These are phyloP conservation scores for Zapus hudsonius DNA, from an alignment of 2,113 vertebrate genomes.

Conservation along the genomic window DNA sequence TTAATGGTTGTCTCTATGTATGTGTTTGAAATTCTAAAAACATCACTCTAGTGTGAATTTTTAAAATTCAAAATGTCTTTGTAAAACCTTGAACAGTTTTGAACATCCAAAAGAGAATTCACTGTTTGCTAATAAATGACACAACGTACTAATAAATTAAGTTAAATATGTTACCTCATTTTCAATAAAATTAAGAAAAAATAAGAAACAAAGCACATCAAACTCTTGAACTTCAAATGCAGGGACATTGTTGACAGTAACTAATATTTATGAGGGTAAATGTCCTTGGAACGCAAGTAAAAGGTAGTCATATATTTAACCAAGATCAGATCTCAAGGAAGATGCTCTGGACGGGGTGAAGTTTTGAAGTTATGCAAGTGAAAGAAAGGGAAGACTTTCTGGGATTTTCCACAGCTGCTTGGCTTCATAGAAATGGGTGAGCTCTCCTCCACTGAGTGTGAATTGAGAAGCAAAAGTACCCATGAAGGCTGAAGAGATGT, in stretches of 20 bases:
- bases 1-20: background rate
- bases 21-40: background rate
- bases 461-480: background rate
- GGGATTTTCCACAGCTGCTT: background rate
- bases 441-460: background rate
- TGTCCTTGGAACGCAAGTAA: background rate
- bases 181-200: slow-evolving; percentile 51
- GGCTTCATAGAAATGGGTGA: background rate
- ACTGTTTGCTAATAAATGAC: slow-evolving; percentile 4
- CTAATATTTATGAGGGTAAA: background rate
- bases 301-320: background rate
- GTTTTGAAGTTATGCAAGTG: background rate
- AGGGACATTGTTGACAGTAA: background rate
- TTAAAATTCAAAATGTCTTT: slow-evolving; percentile 21
- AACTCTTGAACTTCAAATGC: background rate
- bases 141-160: slow-evolving; percentile 28
- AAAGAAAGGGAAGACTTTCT: background rate
- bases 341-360: background rate
- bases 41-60: background rate
- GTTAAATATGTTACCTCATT: slow-evolving; percentile 28
- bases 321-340: background rate
- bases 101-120: slow-evolving; percentile 5
- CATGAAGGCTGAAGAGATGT: too few species aligned
- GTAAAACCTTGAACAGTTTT: background rate
- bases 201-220: background rate